Conservation (phyloP, 2,113 vertebrate species). For the Malurus alboscapulatus region DNA sequence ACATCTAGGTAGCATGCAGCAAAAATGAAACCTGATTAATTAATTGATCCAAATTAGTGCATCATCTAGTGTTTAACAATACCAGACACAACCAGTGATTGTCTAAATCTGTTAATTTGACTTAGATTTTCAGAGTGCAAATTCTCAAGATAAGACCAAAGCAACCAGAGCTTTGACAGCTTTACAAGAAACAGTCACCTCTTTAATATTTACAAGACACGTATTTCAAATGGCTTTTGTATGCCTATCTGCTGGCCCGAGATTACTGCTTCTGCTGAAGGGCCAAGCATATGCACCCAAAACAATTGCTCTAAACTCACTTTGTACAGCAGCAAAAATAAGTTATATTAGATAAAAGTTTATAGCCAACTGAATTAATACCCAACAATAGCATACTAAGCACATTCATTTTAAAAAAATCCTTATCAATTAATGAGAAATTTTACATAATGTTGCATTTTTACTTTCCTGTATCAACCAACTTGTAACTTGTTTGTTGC, state of each 20-base stretch:
- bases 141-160: slow-evolving; percentile 15
- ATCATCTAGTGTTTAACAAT: neutral
- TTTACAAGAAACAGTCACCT: slow-evolving; percentile 6
- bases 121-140: slow-evolving; percentile 26
- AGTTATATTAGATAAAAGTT: neutral
- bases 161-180: slow-evolving; percentile 26
- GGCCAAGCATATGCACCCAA: neutral
- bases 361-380: neutral
- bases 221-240: neutral
- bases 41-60: neutral
- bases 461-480: slow-evolving; percentile 42
- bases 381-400: neutral
- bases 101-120: neutral
- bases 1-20: neutral
- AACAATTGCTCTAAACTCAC: neutral
- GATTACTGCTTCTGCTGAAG: neutral
- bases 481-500: slow-evolving; percentile 56
- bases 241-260: neutral
- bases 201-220: slow-evolving; percentile 45
- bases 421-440: neutral
- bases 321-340: slow-evolving; percentile 12
- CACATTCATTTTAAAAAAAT: neutral
- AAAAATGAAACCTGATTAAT: slow-evolving; percentile 5
- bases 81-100: neutral
- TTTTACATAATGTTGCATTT: slow-evolving; percentile 10